Evolutionary conservation across 1,140 invertebrate species (phyloP).

Genomic region (Drosophila setifemur): DNA sequence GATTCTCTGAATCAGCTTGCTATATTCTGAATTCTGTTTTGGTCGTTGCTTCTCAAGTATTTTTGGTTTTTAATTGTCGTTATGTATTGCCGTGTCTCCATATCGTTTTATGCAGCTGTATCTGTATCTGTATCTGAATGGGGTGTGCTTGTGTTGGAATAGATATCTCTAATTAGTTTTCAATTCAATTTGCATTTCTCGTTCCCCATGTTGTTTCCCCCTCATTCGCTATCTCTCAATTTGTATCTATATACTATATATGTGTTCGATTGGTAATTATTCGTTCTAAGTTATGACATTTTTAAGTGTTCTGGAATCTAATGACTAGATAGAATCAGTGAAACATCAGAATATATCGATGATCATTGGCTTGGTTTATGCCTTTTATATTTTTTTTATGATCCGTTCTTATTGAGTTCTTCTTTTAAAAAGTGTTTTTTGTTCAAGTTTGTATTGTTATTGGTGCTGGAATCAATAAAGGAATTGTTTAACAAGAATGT

Average conservation of each 20-base stretch:
- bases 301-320: constrained; percentile 63
- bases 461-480: too few species aligned
- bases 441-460: neutral
- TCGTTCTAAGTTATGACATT: constrained; percentile 61
- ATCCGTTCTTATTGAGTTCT: constrained; percentile 10
- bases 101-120: constrained; percentile 48
- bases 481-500: too few species aligned
- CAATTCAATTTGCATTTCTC: constrained; percentile 76
- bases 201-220: neutral
- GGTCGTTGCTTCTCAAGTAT: constrained; percentile 12
- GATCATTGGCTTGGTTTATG: constrained; percentile 21
- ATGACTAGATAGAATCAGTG: constrained; percentile 29
- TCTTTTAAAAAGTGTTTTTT: neutral
- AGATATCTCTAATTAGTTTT: constrained; percentile 78
- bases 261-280: constrained; percentile 44
- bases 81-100: constrained; percentile 65
- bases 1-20: constrained; percentile 1
- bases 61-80: constrained; percentile 67
- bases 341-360: constrained; percentile 37
- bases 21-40: constrained; percentile 29
- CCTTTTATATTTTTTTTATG: constrained; percentile 1
- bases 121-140: constrained; percentile 18
- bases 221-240: too few species aligned
- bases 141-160: constrained; percentile 24
- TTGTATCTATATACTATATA: neutral